A percentile compares a stretch with the other conserved stretches of the same genome.
Conservation (phyloP, 92 coral and sea anemone genomes). For the Micromussa lordhowensis region DNA sequence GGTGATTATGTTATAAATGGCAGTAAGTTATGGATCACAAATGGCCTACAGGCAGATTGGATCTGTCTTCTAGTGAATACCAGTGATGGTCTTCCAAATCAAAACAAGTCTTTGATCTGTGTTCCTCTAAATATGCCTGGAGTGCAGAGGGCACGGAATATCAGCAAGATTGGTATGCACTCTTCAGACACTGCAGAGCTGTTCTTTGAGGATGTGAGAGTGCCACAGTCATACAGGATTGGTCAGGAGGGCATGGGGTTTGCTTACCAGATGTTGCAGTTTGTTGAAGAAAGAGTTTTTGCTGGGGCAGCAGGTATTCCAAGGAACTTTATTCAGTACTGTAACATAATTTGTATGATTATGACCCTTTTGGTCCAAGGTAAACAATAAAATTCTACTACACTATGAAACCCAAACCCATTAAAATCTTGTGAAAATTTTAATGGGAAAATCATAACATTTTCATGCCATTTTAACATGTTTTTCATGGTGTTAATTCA, state of each 20-base stretch:
- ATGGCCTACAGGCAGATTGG: slow-evolving; percentile 99
- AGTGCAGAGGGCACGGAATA: slow-evolving; percentile 76
- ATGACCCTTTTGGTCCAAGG: not conserved
- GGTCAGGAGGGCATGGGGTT: slow-evolving; percentile 96
- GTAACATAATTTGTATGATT: not conserved
- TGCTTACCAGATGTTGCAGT: slow-evolving; percentile 95
- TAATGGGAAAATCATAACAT: too few species aligned
- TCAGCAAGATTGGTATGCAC: slow-evolving; percentile 96
- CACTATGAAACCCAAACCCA: too few species aligned
- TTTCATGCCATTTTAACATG: too few species aligned
- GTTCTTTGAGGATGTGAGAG: slow-evolving; percentile 94
- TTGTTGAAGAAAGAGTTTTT: slow-evolving; percentile 98
- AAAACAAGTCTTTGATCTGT: slow-evolving; percentile 88
- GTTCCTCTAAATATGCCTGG: slow-evolving; percentile 89
- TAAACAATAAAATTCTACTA: not conserved
- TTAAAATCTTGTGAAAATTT: too few species aligned
- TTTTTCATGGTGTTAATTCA: too few species aligned
- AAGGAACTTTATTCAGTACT: not conserved
- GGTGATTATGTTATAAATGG: slow-evolving; percentile 98
- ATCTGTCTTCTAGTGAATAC: slow-evolving; percentile 97
- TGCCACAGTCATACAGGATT: slow-evolving; percentile 92
- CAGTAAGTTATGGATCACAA: slow-evolving; percentile 97
- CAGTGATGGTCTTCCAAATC: slow-evolving; percentile 84
- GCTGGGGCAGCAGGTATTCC: slow-evolving; percentile 90
- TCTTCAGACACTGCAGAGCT: slow-evolving; percentile 98